Conservation (phyloP, 2,113 vertebrate species). For the Gadus chalcogrammus region DNA sequence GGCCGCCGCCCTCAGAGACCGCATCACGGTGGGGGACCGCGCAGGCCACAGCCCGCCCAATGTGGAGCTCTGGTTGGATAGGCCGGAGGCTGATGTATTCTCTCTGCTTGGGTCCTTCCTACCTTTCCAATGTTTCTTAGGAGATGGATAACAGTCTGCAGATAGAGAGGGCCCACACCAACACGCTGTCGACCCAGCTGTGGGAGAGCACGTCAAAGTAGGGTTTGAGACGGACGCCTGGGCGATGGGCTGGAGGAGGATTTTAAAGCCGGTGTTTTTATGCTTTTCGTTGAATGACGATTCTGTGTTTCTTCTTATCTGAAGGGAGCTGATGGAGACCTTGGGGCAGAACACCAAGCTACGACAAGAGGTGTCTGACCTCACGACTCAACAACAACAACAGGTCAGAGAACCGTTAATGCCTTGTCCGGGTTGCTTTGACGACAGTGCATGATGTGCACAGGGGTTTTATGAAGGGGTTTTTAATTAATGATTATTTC, state of each 20-base stretch:
- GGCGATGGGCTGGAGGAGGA: not conserved
- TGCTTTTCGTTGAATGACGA: not conserved
- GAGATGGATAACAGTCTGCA: constrained; percentile 78
- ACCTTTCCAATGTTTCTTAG: constrained; percentile 60
- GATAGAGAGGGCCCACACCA: constrained; percentile 78
- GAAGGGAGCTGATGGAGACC: constrained; percentile 81
- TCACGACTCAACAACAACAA: constrained; percentile 70
- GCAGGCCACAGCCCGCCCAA: too few relatives aligned
- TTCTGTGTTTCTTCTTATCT: constrained; percentile 6
- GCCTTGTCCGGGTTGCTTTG: not conserved
- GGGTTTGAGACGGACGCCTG: constrained; percentile 49
- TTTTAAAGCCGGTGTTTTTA: not conserved
- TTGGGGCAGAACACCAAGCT: constrained; percentile 76
- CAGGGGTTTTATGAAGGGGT: not conserved
- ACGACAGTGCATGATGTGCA: not conserved
- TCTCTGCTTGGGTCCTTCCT: not conserved
- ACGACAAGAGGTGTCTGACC: constrained; percentile 78
- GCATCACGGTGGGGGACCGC: constrained; percentile 73
- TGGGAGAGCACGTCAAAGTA: constrained; percentile 88
- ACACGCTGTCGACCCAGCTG: constrained; percentile 79
- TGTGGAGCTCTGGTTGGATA: too few relatives aligned
- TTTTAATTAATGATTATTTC: not conserved
- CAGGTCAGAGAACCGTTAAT: constrained; percentile 71
- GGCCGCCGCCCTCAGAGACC: constrained; percentile 70
- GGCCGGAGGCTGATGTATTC: too few relatives aligned